Conservation (phyloP, 2,113 vertebrate species). For the Oncorhynchus mykiss region DNA sequence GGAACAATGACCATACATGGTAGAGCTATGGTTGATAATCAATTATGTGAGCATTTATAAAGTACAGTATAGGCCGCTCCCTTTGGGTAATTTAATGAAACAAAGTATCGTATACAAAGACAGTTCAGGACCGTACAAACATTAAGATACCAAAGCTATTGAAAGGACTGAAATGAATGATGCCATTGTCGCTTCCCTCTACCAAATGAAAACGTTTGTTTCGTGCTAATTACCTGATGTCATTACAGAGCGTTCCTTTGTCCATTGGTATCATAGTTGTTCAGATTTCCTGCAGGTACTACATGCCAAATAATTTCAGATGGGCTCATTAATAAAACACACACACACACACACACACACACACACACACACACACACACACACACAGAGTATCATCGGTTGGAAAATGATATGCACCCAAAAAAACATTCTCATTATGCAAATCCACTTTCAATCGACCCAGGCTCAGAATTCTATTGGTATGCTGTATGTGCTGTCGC, state of each 20-base stretch:
- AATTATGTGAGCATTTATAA: background rate
- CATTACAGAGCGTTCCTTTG: no score
- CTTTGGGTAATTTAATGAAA: background rate
- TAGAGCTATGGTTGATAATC: background rate
- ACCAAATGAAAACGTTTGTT: no score
- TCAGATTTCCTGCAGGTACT: no score
- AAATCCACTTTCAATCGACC: background rate
- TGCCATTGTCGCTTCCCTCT: background rate
- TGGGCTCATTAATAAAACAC: background rate
- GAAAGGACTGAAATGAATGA: background rate
- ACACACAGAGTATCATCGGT: background rate
- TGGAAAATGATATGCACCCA: background rate
- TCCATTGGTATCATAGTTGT: no score
- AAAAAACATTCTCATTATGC: background rate
- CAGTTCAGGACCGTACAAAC: background rate
- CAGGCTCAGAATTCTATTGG: background rate
- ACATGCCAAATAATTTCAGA: no score
- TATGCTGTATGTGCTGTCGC: background rate
- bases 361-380: background rate
- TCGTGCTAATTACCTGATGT: no score
- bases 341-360: background rate
- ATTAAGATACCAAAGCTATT: background rate
- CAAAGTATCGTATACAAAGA: background rate
- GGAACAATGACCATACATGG: background rate
- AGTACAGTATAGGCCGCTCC: no score